Evolutionary conservation across 2,113 vertebrate genomes (phyloP), one percentile per base, ranked within the genome.

Genomic region (Prietella phreatophila): DNA sequence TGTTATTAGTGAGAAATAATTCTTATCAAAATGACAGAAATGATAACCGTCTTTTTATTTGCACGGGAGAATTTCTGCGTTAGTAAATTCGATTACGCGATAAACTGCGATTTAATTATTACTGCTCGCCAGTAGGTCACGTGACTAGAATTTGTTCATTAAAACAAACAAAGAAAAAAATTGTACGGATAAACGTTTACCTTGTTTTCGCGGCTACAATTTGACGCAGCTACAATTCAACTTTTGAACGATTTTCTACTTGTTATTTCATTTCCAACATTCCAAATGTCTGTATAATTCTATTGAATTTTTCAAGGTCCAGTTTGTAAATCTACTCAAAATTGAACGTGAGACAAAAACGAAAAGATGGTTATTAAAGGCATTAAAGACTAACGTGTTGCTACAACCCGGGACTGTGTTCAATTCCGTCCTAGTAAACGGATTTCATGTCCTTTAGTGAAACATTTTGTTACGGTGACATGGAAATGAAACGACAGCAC

Each of bases 351-450:
- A 25, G 27, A 76, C 20, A 27, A 27, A 76, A 47, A 47, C 19
- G 19, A 76, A 76, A 39, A 39, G 19, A 17, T 3, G 6, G 33
- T 22, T 10, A 75, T 22, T 39, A 5, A 17, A 36, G 30, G 0
- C 1, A 3, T n/a, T n/a, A n/a, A n/a, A n/a, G n/a, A n/a, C 3
- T 1, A 20, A 22, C 39, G 9, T 39, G 69, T 1, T 8, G 5
- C 22, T 39, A 22, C 22, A 11, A 73, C 42, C 7, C 7, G 2
- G 0, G 11, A 50, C 5, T 27, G 6, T 76, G 9, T 47, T 22
- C 25, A 47, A 76, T 14, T 27, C 13, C 3, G 1, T 25, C 10
- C 73, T 20, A 5, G 9, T 3, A 1, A 13, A 71, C 19, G 15
- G 17, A 71, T 36, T 39, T 2, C 8, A 39, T 71, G 47, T 47